Percentiles rank a stretch among this genome's conserved stretches.
These are phyloP conservation scores for human DNA, from an alignment of 2,113 vertebrate species.

Conservation along the genomic window DNA sequence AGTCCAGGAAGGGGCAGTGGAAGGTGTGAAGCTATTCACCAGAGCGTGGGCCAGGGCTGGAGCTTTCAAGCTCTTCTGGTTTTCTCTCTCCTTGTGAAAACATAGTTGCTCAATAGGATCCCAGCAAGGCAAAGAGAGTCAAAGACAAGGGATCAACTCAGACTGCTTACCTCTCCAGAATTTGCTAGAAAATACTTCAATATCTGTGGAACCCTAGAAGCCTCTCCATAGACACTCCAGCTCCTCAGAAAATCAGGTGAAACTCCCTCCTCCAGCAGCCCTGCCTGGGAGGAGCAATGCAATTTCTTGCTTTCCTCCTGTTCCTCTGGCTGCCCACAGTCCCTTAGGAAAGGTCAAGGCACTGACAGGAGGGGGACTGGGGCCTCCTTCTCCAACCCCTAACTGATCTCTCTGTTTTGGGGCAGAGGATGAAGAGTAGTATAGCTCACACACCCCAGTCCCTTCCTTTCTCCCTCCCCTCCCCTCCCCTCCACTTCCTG, in stretches of 20 bases:
- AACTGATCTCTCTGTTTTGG: slow-evolving; percentile 4
- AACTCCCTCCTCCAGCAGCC: background rate
- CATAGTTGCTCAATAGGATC: background rate
- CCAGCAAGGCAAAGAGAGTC: background rate
- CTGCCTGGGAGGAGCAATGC: background rate
- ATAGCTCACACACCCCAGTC: background rate
- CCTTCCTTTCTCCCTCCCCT: background rate
- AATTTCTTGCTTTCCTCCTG: background rate
- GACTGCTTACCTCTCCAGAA: background rate
- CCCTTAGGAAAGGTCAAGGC: background rate
- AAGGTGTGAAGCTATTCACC: background rate
- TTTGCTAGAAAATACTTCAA: background rate
- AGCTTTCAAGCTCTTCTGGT: background rate
- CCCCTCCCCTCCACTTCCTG: background rate
- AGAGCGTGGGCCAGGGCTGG: background rate
- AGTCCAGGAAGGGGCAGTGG: background rate
- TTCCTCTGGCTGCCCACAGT: background rate
- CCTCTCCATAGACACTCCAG: background rate
- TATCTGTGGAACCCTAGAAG: background rate
- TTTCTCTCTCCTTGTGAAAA: background rate
- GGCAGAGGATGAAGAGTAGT: background rate
- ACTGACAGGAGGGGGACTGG: background rate
- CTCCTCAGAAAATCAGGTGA: background rate
- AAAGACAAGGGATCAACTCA: background rate
- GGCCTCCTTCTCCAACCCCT: background rate